phyloP scores from a whole-genome alignment of 2,888 invertebrate species.

The Plebejus melissa region DNA sequence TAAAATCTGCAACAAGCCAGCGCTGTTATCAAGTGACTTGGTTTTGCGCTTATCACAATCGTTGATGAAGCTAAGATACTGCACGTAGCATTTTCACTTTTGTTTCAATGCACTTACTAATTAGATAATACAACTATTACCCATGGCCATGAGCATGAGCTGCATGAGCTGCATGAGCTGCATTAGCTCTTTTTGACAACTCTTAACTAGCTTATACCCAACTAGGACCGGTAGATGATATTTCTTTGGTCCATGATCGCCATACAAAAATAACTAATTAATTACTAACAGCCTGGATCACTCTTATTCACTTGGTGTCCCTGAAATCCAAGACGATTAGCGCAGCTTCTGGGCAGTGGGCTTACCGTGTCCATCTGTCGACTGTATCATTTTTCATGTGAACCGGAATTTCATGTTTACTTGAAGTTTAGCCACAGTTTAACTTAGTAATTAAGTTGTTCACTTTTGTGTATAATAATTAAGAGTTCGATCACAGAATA shows the following conservation, averaged over 20 bases:
- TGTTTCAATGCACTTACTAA: background rate
- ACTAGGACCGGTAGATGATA: no score
- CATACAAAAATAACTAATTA: background rate
- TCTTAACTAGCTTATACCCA: no score
- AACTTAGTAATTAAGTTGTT: background rate
- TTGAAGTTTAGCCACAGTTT: background rate
- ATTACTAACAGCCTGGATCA: background rate
- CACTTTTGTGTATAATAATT: background rate
- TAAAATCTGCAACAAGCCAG: background rate
- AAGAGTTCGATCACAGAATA: no score
- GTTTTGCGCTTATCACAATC: background rate
- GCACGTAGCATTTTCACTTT: background rate
- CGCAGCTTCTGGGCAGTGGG: background rate
- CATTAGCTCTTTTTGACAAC: background rate
- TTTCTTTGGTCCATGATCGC: background rate
- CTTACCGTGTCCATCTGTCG: background rate
- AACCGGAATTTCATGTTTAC: background rate
- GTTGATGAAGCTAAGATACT: background rate
- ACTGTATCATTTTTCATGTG: background rate
- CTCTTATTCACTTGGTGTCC: background rate
- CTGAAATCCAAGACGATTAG: background rate
- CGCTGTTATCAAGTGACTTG: conserved; percentile 2
- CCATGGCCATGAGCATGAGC: no score
- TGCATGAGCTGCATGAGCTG: no score
- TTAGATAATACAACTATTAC: background rate